Base-by-base conservation (phyloP, 2,797 vertebrate genomes). In the Schizothorax lantsangensis region DNA sequence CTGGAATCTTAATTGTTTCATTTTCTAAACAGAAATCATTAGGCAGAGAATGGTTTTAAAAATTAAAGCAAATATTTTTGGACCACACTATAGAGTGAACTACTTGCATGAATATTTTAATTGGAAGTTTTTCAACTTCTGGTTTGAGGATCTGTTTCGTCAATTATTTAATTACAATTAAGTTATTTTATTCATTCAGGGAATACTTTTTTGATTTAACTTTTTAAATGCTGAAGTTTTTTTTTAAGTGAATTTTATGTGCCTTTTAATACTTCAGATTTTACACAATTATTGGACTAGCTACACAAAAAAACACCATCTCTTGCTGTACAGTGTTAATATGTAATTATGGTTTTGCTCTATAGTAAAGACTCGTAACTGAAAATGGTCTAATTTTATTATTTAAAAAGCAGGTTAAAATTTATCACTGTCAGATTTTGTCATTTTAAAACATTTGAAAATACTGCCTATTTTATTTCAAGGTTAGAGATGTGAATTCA, bases 211-310 rank as follows among this genome's bases (percentile, higher is more conserved):
- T 82, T 86, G 90, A 73, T 33, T 81, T 91, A 43, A 64, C 66
- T 83, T 82, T 57, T 69, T 90, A 81, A 71, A 86, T 45, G 57
- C 68, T 85, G 79, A 88, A 92, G 88, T 84, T 88, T 69, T 80
- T 79, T 64, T 62, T 79, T 45, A 26, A 26, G n/a, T 21, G n/a
- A 81, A 88, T 91, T 94, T 93, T 64, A 89, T 91, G 93, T 94
- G 94, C 94, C 93, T 95, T 95, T 92, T 92, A 79, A 93, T 92
- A 92, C 77, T 90, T 89, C 88, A 89, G 71, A 90, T 89, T 92
- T 91, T 91, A 89, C 54, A 90, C 87, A 69, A 87, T 64, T 84
- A 83, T 88, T 91, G 88, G 80, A 92, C 79, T 86, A 84, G 82
- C 86, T 79, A 80, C 84, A 57, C 64, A 90, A 85, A 89, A 89